Base-by-base conservation (phyloP, 2,113 vertebrate genomes). In the Clinocottus analis region DNA sequence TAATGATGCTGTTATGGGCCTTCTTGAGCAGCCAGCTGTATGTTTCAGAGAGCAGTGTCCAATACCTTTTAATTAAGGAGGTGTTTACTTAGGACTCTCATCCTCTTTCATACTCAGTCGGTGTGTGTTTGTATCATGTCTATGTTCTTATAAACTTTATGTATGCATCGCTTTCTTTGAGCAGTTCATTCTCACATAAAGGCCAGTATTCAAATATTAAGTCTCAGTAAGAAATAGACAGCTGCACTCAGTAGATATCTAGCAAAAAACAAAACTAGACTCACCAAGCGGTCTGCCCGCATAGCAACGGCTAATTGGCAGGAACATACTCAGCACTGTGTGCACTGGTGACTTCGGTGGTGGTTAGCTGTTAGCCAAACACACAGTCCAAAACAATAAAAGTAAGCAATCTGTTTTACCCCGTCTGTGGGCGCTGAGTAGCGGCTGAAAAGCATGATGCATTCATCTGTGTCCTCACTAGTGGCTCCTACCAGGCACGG, bases 1-100 rank as follows among this genome's bases (percentile, higher is more conserved):
- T 86, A 89, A 88, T 90, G 72, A 90, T 72, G 76, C 51, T 12
- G n/a, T 64, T 33, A 59, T 39, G 53, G 65, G 47, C 53, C 61
- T 70, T 73, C 56, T 85, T 84, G 51, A 82, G 64, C 70, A 31
- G 65, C 76, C 55, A 23, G 41, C 61, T 72, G 14, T 53, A 31
- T 79, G 45, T 21, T 77, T 72, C 47, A 65, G 82, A 85, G 75
- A 84, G 65, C 77, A 56, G 37, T 78, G 39, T 61, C 60, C 47
- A 75, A 19, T 71, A 71, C 19, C 69, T 39, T 83, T 68, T 78
- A 87, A 83, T 82, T 53, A 83, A 25, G 13, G 14, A 80, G 33
- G 21, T n/a, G n/a, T 86, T 75, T 72, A 81, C 53, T 64, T 56
- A 25, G 47, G 37, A 47, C 37, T 67, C 41, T 68, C 21, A 29